Conservation (phyloP, 2,797 vertebrate species). For the Macropus fuliginosus region DNA sequence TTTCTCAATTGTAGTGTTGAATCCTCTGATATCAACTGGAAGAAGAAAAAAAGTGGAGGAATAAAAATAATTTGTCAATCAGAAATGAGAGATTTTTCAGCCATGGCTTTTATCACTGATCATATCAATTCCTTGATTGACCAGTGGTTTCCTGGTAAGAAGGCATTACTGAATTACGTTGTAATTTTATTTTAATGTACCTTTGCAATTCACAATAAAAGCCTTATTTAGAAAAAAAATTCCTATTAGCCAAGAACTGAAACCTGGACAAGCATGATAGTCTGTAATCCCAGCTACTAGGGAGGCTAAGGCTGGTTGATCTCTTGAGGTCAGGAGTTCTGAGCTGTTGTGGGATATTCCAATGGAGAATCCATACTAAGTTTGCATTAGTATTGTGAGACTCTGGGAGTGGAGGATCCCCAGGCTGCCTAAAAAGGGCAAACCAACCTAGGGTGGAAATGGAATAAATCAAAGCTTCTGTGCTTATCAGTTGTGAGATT, state of each 20-base stretch:
- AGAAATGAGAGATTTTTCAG: constrained; percentile 95
- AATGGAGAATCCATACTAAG: not conserved
- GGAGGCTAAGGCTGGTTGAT: not conserved
- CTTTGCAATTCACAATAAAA: not conserved
- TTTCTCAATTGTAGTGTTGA: constrained; percentile 89
- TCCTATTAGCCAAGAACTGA: not conserved
- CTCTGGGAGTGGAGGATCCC: not conserved
- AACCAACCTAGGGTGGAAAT: not conserved
- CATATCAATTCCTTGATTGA: constrained; percentile 97
- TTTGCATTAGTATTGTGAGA: not conserved
- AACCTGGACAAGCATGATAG: not conserved
- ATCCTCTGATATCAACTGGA: constrained; percentile 97
- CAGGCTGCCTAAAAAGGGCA: not conserved
- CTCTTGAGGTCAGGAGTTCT: not conserved
- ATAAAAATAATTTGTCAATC: constrained; percentile 98
- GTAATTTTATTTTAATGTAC: not conserved
- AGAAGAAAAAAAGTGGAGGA: constrained; percentile 96
- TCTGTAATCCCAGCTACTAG: not conserved
- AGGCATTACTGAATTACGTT: not conserved
- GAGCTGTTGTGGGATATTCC: not conserved
- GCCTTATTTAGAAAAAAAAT: not conserved
- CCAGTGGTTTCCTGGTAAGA: constrained; percentile 99
- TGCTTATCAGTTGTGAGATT: not conserved
- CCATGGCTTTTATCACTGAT: constrained; percentile 98
- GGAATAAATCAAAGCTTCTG: not conserved